Conservation (phyloP, 2,888 invertebrate genomes). For the Chrysina gloriosa region DNA sequence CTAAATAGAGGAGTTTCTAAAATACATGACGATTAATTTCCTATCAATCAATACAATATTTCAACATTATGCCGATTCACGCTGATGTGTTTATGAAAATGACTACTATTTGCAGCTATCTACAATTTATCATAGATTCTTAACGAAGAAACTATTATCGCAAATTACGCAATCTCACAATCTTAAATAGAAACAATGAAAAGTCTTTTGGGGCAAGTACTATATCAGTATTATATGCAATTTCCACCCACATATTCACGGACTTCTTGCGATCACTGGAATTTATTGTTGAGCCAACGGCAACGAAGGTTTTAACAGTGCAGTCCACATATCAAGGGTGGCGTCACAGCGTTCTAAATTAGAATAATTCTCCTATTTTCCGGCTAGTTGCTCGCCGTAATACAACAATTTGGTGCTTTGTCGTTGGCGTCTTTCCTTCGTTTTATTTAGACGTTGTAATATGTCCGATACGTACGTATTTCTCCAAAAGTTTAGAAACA, state of each 20-base stretch:
- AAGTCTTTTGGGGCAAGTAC: not conserved
- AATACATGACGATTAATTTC: not conserved
- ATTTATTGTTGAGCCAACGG: slow-evolving; percentile 34
- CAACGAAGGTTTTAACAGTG: slow-evolving; percentile 10
- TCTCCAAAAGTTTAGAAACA: no score
- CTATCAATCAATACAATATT: no score
- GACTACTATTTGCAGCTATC: not conserved
- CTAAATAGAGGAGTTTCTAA: not conserved
- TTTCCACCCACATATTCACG: not conserved
- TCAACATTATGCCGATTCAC: not conserved
- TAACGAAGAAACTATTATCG: not conserved
- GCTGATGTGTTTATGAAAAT: not conserved
- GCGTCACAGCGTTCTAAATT: slow-evolving; percentile 28
- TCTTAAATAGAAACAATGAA: not conserved
- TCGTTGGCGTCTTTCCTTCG: slow-evolving; percentile 7
- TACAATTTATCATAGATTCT: not conserved
- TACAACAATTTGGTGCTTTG: slow-evolving; percentile 43
- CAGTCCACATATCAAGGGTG: slow-evolving; percentile 22
- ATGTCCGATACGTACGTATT: no score
- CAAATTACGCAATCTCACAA: not conserved
- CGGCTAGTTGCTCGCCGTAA: slow-evolving; percentile 43
- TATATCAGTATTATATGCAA: not conserved
- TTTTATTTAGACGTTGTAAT: slow-evolving; percentile 15
- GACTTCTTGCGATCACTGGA: not conserved
- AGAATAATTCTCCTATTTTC: slow-evolving; percentile 47